Evolutionary conservation across 2,888 invertebrate species (phyloP), one percentile per base, ranked within the genome.

Genomic region (Zygothrica quintamaculata): DNA sequence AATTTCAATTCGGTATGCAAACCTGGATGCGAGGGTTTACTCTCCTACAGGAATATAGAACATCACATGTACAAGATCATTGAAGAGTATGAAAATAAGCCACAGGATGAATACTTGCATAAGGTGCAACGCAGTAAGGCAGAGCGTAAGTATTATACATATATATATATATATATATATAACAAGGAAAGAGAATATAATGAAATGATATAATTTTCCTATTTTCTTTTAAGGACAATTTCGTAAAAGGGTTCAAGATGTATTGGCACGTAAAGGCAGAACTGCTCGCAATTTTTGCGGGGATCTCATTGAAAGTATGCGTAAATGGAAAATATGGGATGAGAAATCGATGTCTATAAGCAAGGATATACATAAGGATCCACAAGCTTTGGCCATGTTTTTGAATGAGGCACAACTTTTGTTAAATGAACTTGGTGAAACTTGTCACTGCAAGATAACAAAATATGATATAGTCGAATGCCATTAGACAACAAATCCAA

Each of bases 291-390:
- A 73, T 16, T 80, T 84, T 36, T 87, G 88, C 29, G 43, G 65
- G 4, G 84, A 89, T 59, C 76, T 90, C 7, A 72, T 88, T 0
- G 18, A 64, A 0, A 88, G 87, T 48, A 88, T 90, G 88, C 76
- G 75, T 7, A 77, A 82, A 29, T 90, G 88, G 88, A 71, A 74
- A 1, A 82, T 89, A 13, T 65, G 88, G 48, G 39, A 52, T 15
- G 69, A 68, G 8, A 18, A 62, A 0, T 44, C 67, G 5, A 11
- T 79, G 1, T 18, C 15, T 0, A 50, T 89, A 0, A 59, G 47
- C 22, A 43, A 59, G 0, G 40, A 74, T 12, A 26, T 88, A 0
- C 78, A 81, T 9, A 48, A 55, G 5, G 48, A 48, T 6, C 85
- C 80, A 0, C 67, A 77, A n/a, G 72, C 74, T 37, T 60, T 88